Evolutionary conservation across 2,113 vertebrate genomes (phyloP), one percentile per base, ranked within the genome.

Genomic region (Potamarius usumacintae): DNA sequence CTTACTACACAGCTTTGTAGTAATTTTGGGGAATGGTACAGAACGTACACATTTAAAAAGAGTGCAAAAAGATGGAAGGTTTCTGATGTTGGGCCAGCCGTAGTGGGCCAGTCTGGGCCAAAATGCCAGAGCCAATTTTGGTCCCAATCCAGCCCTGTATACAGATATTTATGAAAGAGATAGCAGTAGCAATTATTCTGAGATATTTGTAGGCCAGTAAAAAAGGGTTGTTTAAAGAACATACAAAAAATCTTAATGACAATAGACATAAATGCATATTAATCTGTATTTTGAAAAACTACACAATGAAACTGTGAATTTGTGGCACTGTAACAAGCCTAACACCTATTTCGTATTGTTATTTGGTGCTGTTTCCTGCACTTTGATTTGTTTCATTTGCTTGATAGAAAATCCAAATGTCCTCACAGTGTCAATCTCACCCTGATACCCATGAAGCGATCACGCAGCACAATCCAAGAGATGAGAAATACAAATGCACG

Each of bases 401-500:
- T 86, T 50, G 5, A 63, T 55, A 55, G 11, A 18, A 67, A 86
- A 34, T 55, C 5, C 11, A 52, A 90, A 71, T 90, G 89, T 82
- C 34, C 20, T 34, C 48, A 42, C 52, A 62, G 65, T 81, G 20
- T 76, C 53, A 67, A 52, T 62, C 90, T 91, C 81, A 91, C 90
- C 89, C 87, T 86, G 34, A 90, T 84, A 42, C 96, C 96, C 96
- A 97, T 96, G 94, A 97, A 97, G 90, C 96, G 96, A 94, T 97
- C 96, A 94, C 96, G 96, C 92, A 97, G 95, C 91, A 97, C 95
- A 85, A 96, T 97, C 96, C 96, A 97, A 50, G 96, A 97, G 89
- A 97, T 96, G 94, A 97, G 95, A 94, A 97, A 97, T 90, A 96
- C 96, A 93, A 97, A 97, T 72, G 96, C 96, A 93, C 96, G 96